Conservation (phyloP, 2,888 invertebrate genomes). For the Cephus sareptanus region DNA sequence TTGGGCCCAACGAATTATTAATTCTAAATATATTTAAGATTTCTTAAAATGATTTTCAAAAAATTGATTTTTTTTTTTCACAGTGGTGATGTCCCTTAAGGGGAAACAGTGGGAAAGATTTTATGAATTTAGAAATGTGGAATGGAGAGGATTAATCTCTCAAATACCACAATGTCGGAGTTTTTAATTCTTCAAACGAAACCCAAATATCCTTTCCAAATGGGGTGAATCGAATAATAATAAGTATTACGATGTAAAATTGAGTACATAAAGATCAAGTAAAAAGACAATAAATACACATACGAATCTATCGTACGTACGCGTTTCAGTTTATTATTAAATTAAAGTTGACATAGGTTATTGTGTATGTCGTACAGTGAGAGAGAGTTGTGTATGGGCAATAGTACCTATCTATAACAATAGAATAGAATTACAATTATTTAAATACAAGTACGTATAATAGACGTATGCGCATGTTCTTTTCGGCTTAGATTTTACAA, state of each 20-base stretch:
- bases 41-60: no score
- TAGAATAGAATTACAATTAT: conserved; percentile 25
- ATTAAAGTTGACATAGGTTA: conserved; percentile 64
- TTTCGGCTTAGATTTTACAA: conserved; percentile 20
- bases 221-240: no score
- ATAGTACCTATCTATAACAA: conserved; percentile 59
- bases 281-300: conserved; percentile 7
- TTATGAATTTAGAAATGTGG: no score
- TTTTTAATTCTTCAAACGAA: no score
- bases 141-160: no score
- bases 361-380: conserved; percentile 64
- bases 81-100: no score
- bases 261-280: conserved; percentile 8
- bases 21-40: no score
- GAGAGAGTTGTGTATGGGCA: conserved; percentile 56
- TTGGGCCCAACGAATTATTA: no score
- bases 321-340: conserved; percentile 65
- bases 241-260: neutral
- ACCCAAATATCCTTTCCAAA: no score
- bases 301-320: conserved; percentile 55
- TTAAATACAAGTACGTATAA: conserved; percentile 33
- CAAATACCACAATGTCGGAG: no score
- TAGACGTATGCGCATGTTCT: conserved; percentile 49
- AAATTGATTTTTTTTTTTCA: no score
- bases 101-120: no score